Evolutionary conservation across 2,888 invertebrate genomes (phyloP).

Genomic region (Amphimallon solstitiale): DNA sequence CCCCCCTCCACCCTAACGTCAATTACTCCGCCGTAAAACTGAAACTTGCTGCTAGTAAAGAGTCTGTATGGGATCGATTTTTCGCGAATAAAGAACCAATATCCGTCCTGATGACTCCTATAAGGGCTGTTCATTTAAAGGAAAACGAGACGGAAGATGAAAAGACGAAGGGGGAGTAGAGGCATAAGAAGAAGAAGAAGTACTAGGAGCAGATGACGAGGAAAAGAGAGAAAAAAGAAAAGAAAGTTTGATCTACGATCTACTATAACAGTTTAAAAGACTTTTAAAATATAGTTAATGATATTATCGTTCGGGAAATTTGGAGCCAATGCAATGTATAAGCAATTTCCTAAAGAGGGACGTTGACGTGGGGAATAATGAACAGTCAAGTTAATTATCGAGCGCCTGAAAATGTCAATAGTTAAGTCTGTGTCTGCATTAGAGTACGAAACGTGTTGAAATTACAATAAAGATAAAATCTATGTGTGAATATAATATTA

Average conservation of each 20-base stretch:
- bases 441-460: conserved; percentile 5
- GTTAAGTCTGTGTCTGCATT: background rate
- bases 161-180: background rate
- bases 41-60: conserved; percentile 44
- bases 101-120: conserved; percentile 42
- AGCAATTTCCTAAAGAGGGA: conserved; percentile 19
- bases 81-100: conserved; percentile 45
- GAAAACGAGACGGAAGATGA: too few species aligned
- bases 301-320: conserved; percentile 16
- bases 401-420: background rate
- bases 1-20: conserved; percentile 41
- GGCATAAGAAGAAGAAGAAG: background rate
- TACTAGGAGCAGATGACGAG: background rate
- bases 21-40: conserved; percentile 47
- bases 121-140: conserved; percentile 28
- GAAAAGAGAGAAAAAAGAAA: background rate
- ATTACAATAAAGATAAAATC: too few species aligned
- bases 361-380: background rate
- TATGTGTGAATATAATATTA: too few species aligned
- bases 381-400: background rate
- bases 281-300: conserved; percentile 26
- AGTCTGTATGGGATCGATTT: conserved; percentile 42
- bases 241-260: conserved; percentile 29
- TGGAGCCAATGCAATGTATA: background rate
- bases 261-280: conserved; percentile 26